These are phyloP conservation scores for Penelope pileata DNA, from an alignment of 2,113 vertebrate genomes.

Conservation along the genomic window DNA sequence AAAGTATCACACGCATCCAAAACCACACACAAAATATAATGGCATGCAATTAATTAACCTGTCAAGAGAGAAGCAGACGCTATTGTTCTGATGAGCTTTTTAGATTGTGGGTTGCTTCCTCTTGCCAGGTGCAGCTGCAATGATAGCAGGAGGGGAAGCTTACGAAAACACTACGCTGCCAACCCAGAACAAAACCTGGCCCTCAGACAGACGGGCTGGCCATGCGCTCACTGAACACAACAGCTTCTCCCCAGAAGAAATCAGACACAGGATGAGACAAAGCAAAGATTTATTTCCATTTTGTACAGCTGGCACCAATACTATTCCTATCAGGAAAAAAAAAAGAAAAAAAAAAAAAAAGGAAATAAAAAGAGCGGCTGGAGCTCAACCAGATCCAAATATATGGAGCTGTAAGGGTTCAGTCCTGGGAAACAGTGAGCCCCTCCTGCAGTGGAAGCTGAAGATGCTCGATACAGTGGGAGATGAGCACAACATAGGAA, in stretches of 20 bases:
- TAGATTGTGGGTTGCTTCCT: slow-evolving; percentile 6
- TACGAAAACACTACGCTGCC: not conserved
- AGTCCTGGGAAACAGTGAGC: not conserved
- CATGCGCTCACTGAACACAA: not conserved
- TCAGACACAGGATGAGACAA: not conserved
- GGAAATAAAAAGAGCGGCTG: not conserved
- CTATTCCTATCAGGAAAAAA: not conserved
- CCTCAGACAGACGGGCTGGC: not conserved
- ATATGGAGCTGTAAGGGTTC: not conserved
- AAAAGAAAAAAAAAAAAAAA: not conserved
- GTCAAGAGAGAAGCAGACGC: slow-evolving; percentile 43
- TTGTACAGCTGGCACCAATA: not conserved
- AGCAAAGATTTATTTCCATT: not conserved
- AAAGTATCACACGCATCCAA: slow-evolving; percentile 37
- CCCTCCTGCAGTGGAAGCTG: not conserved
- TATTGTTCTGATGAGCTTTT: slow-evolving; percentile 37
- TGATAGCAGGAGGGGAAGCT: slow-evolving; percentile 2
- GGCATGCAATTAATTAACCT: slow-evolving; percentile 53
- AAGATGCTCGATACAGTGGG: not conserved
- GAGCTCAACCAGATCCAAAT: not conserved
- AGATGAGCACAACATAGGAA: not conserved
- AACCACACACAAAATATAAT: slow-evolving; percentile 45
- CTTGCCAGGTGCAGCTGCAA: slow-evolving; percentile 63
- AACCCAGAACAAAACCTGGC: slow-evolving; percentile 31
- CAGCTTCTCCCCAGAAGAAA: not conserved